phyloP scores from a whole-genome alignment of 2,797 vertebrate genomes.

The Sebastes diploproa region DNA sequence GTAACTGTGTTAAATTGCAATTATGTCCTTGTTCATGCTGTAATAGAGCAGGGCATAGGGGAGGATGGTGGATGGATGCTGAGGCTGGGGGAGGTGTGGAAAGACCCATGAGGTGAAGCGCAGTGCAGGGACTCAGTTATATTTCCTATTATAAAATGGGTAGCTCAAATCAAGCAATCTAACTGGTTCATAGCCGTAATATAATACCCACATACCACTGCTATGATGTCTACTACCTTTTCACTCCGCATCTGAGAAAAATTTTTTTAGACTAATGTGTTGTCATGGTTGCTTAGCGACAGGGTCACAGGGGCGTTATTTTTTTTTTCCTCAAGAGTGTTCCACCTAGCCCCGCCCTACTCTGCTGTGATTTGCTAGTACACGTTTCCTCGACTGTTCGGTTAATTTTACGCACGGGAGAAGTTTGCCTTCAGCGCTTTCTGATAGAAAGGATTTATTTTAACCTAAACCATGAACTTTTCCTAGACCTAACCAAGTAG shows the following conservation, averaged over 20 bases:
- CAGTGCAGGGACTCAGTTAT: slow-evolving; percentile 17
- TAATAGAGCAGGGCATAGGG: slow-evolving; percentile 55
- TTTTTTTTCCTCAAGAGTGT: neutral
- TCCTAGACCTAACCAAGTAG: too few species aligned
- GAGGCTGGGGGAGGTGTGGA: neutral
- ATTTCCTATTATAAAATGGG: neutral
- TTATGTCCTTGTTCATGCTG: slow-evolving; percentile 69
- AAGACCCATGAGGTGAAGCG: slow-evolving; percentile 27
- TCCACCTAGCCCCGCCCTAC: neutral
- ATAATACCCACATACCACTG: neutral
- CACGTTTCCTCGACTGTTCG: neutral
- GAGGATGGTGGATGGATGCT: slow-evolving; percentile 13
- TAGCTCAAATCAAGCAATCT: neutral
- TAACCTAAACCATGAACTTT: too few species aligned
- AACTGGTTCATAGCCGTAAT: neutral
- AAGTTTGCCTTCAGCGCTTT: too few species aligned
- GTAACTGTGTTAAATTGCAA: slow-evolving; percentile 68
- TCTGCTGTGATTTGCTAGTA: neutral
- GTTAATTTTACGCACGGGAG: neutral
- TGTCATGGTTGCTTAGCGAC: neutral
- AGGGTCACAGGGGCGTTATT: neutral
- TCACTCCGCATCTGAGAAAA: neutral
- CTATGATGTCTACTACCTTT: neutral
- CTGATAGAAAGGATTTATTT: too few species aligned
- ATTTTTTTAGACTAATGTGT: neutral